phyloP scores from a whole-genome alignment of 2,797 vertebrate species.

The Chelidonichthys spinosus region DNA sequence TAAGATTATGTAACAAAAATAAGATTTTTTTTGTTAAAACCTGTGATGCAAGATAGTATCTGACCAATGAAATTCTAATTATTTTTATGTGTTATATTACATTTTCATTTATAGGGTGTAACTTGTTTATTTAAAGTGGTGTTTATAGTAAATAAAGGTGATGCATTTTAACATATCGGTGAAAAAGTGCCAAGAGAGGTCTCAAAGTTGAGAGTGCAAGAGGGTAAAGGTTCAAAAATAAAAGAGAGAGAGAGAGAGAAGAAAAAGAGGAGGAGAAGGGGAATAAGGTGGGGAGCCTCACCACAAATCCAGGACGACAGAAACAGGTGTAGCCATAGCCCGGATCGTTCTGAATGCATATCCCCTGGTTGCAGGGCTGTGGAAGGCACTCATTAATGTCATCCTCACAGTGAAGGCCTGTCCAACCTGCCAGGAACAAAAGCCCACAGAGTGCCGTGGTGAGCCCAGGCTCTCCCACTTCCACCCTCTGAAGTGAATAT shows the following conservation, averaged over 20 bases:
- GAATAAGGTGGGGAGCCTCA: slow-evolving; percentile 77
- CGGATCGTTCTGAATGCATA: slow-evolving; percentile 87
- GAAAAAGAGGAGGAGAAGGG: slow-evolving; percentile 26
- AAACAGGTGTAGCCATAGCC: slow-evolving; percentile 88
- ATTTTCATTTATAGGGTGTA: neutral
- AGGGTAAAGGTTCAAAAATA: slow-evolving; percentile 37
- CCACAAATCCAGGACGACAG: slow-evolving; percentile 90
- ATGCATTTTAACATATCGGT: no score
- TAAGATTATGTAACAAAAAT: slow-evolving; percentile 36
- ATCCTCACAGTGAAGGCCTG: slow-evolving; percentile 87
- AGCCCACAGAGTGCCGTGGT: slow-evolving; percentile 83
- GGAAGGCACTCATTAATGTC: slow-evolving; percentile 89
- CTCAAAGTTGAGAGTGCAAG: slow-evolving; percentile 31
- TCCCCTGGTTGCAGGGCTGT: slow-evolving; percentile 86
- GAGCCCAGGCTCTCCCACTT: slow-evolving; percentile 79
- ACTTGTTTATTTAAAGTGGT: neutral
- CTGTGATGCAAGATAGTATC: neutral
- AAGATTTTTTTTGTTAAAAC: neutral
- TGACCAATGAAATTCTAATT: neutral
- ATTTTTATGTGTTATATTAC: neutral
- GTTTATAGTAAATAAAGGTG: no score
- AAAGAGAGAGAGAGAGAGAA: slow-evolving; percentile 10
- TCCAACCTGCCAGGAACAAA: slow-evolving; percentile 89
- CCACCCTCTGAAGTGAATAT: slow-evolving; percentile 86
- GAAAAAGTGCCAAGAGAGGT: neutral